phyloP scores from a whole-genome alignment of 1,140 invertebrate species.

The Zaprionus africanus region DNA sequence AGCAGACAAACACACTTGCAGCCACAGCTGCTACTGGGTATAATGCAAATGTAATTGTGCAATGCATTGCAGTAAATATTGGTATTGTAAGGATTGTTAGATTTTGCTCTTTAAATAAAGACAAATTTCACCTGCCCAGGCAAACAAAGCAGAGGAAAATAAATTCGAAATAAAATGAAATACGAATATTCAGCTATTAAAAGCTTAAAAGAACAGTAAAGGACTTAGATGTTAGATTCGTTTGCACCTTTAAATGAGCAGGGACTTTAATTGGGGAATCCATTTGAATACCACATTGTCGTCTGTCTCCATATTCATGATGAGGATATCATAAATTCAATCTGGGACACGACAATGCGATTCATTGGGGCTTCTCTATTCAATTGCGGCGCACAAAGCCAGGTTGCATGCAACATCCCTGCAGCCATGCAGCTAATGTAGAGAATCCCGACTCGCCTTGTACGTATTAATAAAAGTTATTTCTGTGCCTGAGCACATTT shows the following conservation, averaged over 20 bases:
- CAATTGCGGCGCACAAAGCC: constrained; percentile 20
- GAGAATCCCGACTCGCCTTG: constrained; percentile 43
- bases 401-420: background rate
- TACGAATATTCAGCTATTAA: background rate
- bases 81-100: background rate
- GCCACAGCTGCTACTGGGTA: background rate
- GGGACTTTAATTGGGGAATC: background rate
- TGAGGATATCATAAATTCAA: constrained; percentile 8
- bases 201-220: background rate
- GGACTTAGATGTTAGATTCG: background rate
- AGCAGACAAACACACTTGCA: background rate
- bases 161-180: background rate
- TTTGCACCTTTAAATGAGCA: background rate
- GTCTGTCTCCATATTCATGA: background rate
- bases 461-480: constrained; percentile 69
- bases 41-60: background rate
- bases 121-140: background rate
- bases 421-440: constrained; percentile 40
- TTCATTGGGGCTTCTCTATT: constrained; percentile 15
- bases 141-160: background rate
- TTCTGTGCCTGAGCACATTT: constrained; percentile 39
- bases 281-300: background rate
- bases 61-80: background rate
- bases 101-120: background rate
- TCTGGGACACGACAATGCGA: background rate